These are phyloP conservation scores for Neoarius graeffei DNA, from an alignment of 2,113 vertebrate genomes.

Conservation along the genomic window DNA sequence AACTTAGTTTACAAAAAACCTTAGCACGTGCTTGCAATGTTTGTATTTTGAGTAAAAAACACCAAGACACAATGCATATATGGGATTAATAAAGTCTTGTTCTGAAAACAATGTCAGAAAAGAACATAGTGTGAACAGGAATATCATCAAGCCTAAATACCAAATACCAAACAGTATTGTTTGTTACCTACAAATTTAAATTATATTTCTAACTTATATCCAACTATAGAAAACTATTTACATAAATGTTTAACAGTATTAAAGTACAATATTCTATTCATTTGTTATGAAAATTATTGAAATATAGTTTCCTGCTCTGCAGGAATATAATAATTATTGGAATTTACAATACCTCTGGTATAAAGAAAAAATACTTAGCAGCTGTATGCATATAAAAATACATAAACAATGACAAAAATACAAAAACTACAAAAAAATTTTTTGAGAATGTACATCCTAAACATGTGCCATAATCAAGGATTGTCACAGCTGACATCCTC, in stretches of 20 bases:
- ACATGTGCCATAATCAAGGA: constrained; percentile 21
- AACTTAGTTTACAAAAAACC: background rate
- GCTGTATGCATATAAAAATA: constrained; percentile 9
- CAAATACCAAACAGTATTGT: background rate
- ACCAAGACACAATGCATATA: background rate
- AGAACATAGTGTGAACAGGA: constrained; percentile 1
- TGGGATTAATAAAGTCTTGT: background rate
- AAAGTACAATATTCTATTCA: background rate
- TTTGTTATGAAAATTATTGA: constrained; percentile 8
- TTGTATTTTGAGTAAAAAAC: background rate
- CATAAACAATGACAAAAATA: background rate
- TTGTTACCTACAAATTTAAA: background rate
- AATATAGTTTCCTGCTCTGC: constrained; percentile 32
- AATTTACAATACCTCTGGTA: constrained; percentile 15
- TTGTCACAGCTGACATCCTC: background rate
- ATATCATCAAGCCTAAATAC: background rate
- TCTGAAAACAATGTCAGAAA: background rate
- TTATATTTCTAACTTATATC: background rate
- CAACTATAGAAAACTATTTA: constrained; percentile 13
- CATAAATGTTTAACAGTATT: background rate
- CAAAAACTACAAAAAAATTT: background rate
- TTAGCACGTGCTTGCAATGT: background rate
- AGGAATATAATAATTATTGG: constrained; percentile 7
- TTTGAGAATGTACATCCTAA: constrained; percentile 1
- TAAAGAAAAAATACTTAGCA: constrained; percentile 22